Conservation (phyloP, 2,888 invertebrate species). For the Tyria jacobaeae region DNA sequence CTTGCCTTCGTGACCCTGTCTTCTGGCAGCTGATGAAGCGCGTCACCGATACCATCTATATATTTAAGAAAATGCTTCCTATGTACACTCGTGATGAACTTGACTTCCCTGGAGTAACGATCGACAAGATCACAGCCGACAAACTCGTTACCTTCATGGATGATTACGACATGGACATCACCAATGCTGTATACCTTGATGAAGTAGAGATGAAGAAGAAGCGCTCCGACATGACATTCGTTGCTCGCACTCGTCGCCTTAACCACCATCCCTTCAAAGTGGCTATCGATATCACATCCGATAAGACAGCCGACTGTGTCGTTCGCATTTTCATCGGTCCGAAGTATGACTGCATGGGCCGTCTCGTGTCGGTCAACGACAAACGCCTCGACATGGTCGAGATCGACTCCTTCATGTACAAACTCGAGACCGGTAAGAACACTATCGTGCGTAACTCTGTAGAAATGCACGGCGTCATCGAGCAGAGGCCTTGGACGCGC, state of each 20-base stretch:
- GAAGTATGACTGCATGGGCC: slow-evolving; percentile 89
- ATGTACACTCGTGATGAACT: slow-evolving; percentile 88
- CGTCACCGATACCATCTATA: slow-evolving; percentile 83
- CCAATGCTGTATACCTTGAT: slow-evolving; percentile 87
- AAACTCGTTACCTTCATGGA: slow-evolving; percentile 90
- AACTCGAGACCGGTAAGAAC: slow-evolving; percentile 89
- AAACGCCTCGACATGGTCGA: slow-evolving; percentile 79
- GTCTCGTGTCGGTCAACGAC: slow-evolving; percentile 81
- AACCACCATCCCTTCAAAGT: slow-evolving; percentile 89
- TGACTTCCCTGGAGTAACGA: slow-evolving; percentile 88
- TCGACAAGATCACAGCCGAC: slow-evolving; percentile 88
- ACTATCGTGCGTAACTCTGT: slow-evolving; percentile 89
- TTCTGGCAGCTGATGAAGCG: slow-evolving; percentile 90
- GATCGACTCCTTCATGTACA: slow-evolving; percentile 85
- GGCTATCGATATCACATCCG: slow-evolving; percentile 85
- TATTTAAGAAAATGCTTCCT: slow-evolving; percentile 87
- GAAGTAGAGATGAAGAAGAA: slow-evolving; percentile 80
- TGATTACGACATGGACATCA: slow-evolving; percentile 88
- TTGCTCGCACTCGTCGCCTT: slow-evolving; percentile 88
- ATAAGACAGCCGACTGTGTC: slow-evolving; percentile 86
- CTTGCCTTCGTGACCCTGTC: slow-evolving; percentile 90
- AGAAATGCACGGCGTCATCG: slow-evolving; percentile 88
- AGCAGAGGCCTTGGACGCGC: slow-evolving; percentile 85
- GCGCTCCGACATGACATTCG: slow-evolving; percentile 76
- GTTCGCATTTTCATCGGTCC: slow-evolving; percentile 90